Evolutionary conservation across 1,140 invertebrate genomes (phyloP).

Genomic region (Drosophila triauraria): DNA sequence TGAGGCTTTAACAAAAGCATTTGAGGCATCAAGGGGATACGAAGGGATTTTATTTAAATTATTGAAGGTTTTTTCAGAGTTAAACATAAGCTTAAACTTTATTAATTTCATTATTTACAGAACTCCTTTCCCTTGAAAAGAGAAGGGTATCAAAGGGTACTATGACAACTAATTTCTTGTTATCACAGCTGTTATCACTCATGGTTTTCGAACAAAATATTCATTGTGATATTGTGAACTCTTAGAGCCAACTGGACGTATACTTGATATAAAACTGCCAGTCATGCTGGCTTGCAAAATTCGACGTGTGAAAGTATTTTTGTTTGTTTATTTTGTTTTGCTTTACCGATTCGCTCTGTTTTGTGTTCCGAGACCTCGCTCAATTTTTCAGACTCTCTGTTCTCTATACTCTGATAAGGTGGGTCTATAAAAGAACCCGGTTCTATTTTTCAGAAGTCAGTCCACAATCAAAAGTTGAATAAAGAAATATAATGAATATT

Average conservation of each 20-base stretch:
- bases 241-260: background rate
- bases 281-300: constrained; percentile 16
- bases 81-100: background rate
- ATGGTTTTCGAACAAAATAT: background rate
- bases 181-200: background rate
- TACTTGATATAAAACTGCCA: constrained; percentile 2
- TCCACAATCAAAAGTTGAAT: background rate
- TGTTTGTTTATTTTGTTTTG: constrained; percentile 17
- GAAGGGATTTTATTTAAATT: background rate
- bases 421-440: constrained; percentile 1
- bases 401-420: constrained; percentile 5
- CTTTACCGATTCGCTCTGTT: constrained; percentile 13
- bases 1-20: background rate
- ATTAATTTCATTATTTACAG: background rate
- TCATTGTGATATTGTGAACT: constrained; percentile 4
- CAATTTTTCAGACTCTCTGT: no score
- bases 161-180: background rate
- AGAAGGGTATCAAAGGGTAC: background rate
- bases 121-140: background rate
- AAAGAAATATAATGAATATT: constrained; percentile 11
- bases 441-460: background rate
- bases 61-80: background rate
- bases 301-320: background rate
- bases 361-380: background rate
- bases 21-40: no score